Conservation (phyloP, 2,888 invertebrate genomes). For the Cyclophora albipunctata region DNA sequence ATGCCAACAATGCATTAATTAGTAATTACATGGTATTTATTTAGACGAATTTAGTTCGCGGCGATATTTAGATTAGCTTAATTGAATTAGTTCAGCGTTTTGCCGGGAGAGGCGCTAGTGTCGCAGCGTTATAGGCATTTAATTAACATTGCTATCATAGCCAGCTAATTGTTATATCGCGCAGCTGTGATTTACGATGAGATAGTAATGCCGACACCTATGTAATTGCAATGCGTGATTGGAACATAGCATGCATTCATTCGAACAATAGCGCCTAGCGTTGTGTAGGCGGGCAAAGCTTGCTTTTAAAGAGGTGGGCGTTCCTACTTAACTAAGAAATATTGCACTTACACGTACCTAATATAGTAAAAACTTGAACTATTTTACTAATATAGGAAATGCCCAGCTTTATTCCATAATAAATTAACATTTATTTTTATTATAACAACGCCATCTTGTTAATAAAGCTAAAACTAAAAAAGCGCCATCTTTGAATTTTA, state of each 20-base stretch:
- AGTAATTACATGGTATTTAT: slow-evolving; percentile 6
- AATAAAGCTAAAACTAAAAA: slow-evolving; percentile 2
- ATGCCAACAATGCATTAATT: slow-evolving; percentile 4
- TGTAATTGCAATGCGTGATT: slow-evolving; percentile 64
- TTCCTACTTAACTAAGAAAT: slow-evolving; percentile 5
- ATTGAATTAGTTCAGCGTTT: slow-evolving; percentile 30
- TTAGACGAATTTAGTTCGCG: background rate
- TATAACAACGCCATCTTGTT: slow-evolving; percentile 13
- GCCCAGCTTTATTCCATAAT: no score
- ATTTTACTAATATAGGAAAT: no score
- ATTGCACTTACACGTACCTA: no score
- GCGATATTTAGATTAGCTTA: background rate
- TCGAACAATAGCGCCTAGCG: slow-evolving; percentile 40
- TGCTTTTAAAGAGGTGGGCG: slow-evolving; percentile 26
- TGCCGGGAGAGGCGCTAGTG: slow-evolving; percentile 37
- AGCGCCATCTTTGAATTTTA: slow-evolving; percentile 38
- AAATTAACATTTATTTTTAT: no score
- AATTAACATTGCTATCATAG: slow-evolving; percentile 75
- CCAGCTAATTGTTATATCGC: slow-evolving; percentile 76
- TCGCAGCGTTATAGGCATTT: slow-evolving; percentile 58
- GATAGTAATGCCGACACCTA: slow-evolving; percentile 69
- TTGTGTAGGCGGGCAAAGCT: slow-evolving; percentile 26
- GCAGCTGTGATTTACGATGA: slow-evolving; percentile 70
- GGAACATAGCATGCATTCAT: slow-evolving; percentile 53
- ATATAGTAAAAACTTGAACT: no score